Evolutionary conservation across 1,140 invertebrate species (phyloP).

Genomic region (Bombyx mandarina): DNA sequence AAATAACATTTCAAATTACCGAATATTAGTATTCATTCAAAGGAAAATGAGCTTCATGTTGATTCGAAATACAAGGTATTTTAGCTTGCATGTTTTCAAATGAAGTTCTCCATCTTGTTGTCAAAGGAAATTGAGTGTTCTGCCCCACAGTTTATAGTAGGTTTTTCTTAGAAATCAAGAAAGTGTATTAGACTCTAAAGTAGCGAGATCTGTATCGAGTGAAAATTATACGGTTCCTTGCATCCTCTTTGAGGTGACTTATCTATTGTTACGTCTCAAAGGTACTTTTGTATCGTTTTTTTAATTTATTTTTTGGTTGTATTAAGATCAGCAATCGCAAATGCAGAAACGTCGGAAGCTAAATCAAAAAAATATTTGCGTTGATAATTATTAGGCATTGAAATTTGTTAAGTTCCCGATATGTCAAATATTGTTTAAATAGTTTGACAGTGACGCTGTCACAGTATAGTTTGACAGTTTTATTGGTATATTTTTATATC

Average conservation of each 20-base stretch:
- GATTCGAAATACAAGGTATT: no score
- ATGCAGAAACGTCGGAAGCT: no score
- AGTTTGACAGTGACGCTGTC: no score
- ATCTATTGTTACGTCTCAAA: conserved; percentile 58
- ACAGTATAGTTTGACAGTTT: no score
- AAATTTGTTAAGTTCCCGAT: no score
- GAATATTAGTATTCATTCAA: neutral
- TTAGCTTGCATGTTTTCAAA: no score
- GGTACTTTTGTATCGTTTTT: conserved; percentile 40
- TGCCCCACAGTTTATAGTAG: conserved; percentile 5
- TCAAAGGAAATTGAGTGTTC: no score
- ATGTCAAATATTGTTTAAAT: no score
- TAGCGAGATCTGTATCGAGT: conserved; percentile 52
- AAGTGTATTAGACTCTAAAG: conserved; percentile 26
- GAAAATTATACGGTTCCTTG: conserved; percentile 48
- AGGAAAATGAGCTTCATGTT: conserved; percentile 10
- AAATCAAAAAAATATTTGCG: no score
- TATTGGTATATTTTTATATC: no score
- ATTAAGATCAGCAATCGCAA: neutral
- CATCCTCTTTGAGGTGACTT: conserved; percentile 58
- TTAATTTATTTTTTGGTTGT: conserved; percentile 41
- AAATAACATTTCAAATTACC: conserved; percentile 41
- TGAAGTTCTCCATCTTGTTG: no score
- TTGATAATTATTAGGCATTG: no score
- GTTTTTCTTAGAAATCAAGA: conserved; percentile 13